Percentiles rank a stretch among this genome's conserved stretches.
These are phyloP conservation scores for Ethmia dodecea DNA, from an alignment of 2,888 invertebrate species.

Conservation along the genomic window DNA sequence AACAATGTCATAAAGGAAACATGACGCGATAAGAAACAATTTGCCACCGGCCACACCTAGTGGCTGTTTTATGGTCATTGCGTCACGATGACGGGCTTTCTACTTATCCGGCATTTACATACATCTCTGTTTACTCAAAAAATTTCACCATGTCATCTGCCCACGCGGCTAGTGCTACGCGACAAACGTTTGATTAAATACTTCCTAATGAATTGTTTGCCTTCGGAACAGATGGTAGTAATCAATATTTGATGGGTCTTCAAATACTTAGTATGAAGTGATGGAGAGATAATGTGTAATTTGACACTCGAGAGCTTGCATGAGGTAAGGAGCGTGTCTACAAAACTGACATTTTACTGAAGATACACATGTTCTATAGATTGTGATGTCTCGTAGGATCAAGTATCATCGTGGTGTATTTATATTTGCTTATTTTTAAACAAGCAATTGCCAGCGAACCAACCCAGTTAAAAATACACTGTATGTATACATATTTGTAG, in stretches of 20 bases:
- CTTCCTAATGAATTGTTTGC: slow-evolving; percentile 9
- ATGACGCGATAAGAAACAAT: not conserved
- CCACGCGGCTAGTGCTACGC: slow-evolving; percentile 19
- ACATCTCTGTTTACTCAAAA: slow-evolving; percentile 60
- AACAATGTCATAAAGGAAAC: too few species aligned
- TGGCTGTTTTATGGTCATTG: slow-evolving; percentile 50
- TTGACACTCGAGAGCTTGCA: not conserved
- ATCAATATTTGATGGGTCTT: not conserved
- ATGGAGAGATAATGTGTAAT: not conserved
- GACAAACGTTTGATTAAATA: slow-evolving; percentile 19
- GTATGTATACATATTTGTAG: too few species aligned
- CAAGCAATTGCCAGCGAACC: too few species aligned
- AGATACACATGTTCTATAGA: too few species aligned
- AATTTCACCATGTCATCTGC: slow-evolving; percentile 53
- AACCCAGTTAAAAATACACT: too few species aligned
- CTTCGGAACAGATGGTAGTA: not conserved
- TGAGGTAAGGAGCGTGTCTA: too few species aligned
- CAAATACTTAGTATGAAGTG: not conserved
- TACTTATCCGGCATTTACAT: slow-evolving; percentile 56
- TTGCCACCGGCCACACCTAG: slow-evolving; percentile 31
- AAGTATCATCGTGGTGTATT: too few species aligned
- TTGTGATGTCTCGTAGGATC: too few species aligned
- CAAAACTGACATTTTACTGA: too few species aligned
- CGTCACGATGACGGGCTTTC: slow-evolving; percentile 60
- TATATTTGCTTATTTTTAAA: too few species aligned